Evolutionary conservation across 2,797 vertebrate species (phyloP).

Genomic region (Podargus strigoides): DNA sequence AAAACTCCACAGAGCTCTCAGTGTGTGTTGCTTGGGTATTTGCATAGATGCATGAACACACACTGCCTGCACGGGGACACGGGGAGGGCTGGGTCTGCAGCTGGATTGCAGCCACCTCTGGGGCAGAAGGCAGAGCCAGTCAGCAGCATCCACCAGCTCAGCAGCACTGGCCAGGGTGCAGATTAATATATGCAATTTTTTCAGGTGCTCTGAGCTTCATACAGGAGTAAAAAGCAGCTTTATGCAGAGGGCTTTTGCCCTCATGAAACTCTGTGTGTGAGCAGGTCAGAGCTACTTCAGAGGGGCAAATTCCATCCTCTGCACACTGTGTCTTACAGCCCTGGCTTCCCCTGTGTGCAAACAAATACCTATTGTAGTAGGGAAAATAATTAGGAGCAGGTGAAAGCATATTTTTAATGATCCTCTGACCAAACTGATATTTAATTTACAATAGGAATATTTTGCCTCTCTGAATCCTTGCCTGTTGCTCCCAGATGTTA

Average conservation of each 20-base stretch:
- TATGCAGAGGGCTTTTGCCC: background rate
- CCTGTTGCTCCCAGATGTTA: background rate
- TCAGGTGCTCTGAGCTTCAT: background rate
- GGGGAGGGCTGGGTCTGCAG: background rate
- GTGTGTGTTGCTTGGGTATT: fast-evolving
- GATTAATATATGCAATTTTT: background rate
- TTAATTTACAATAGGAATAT: background rate
- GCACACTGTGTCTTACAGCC: background rate
- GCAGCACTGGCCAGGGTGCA: background rate
- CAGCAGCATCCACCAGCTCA: background rate
- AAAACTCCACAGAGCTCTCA: background rate
- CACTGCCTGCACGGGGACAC: fast-evolving
- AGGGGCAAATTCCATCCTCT: conserved; percentile 32
- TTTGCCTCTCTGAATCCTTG: background rate
- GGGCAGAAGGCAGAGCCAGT: background rate
- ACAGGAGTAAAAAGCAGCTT: background rate
- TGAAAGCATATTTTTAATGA: conserved; percentile 50
- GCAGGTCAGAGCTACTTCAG: background rate
- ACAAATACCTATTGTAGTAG: conserved; percentile 46
- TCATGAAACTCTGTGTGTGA: fast-evolving
- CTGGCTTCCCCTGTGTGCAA: background rate
- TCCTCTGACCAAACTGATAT: background rate
- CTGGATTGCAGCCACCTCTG: background rate
- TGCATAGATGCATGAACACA: fast-evolving
- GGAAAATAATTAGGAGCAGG: conserved; percentile 45